Conservation (phyloP, 2,888 invertebrate genomes). For the Hypselothyrea guttata region DNA sequence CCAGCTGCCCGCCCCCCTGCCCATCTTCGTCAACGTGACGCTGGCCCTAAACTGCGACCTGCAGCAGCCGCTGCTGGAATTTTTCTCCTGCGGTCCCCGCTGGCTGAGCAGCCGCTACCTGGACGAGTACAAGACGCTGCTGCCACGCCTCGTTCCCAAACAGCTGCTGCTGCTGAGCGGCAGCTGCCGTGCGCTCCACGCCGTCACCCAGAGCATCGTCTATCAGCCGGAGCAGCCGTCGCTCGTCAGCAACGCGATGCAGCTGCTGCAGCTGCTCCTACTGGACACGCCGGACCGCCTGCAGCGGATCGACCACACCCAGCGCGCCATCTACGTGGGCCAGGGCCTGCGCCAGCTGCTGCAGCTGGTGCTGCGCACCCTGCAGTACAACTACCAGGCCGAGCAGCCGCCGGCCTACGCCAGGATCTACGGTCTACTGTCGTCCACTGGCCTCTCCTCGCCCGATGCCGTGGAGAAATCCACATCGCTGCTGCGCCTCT, state of each 20-base stretch:
- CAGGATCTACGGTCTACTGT: slow-evolving; percentile 31
- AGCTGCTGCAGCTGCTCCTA: slow-evolving; percentile 49
- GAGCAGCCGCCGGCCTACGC: slow-evolving; percentile 7
- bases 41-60: slow-evolving; percentile 50
- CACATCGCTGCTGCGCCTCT: slow-evolving; percentile 11
- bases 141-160: slow-evolving; percentile 9
- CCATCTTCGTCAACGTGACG: slow-evolving; percentile 38
- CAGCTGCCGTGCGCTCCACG: slow-evolving; percentile 18
- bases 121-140: slow-evolving; percentile 29
- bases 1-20: slow-evolving; percentile 34
- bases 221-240: not conserved
- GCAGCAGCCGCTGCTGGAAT: slow-evolving; percentile 34
- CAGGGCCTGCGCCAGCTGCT: slow-evolving; percentile 31
- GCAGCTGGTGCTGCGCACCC: slow-evolving; percentile 1
- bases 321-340: slow-evolving; percentile 49
- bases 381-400: not conserved
- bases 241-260: slow-evolving; percentile 10
- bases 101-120: slow-evolving; percentile 50
- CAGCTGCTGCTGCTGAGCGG: slow-evolving; percentile 3
- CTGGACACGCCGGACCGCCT: slow-evolving; percentile 28
- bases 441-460: not conserved
- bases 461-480: not conserved
- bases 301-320: not conserved
- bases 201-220: slow-evolving; percentile 39
- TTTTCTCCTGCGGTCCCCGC: slow-evolving; percentile 45